phyloP scores from a whole-genome alignment of 2,113 vertebrate genomes.

The Platysternon megacephalum region DNA sequence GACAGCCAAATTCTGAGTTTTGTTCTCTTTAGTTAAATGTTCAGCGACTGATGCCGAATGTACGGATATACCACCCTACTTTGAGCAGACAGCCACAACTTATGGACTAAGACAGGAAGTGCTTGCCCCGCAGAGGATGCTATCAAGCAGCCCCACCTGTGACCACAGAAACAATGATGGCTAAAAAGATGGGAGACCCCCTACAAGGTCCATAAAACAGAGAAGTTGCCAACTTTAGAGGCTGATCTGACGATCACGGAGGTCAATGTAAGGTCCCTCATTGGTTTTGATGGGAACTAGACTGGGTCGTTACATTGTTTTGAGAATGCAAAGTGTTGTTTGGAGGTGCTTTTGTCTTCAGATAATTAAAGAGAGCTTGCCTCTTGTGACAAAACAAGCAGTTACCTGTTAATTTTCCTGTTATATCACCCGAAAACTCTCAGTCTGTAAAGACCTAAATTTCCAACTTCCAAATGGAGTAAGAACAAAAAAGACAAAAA shows the following conservation, averaged over 20 bases:
- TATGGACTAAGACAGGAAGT: neutral
- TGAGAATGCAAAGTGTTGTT: neutral
- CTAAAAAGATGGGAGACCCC: neutral
- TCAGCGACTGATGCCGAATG: neutral
- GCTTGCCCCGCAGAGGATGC: neutral
- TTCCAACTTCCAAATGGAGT: constrained; percentile 28
- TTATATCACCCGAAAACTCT: neutral
- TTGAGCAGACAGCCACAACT: neutral
- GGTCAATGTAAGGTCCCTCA: neutral
- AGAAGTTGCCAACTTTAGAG: neutral
- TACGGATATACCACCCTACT: neutral
- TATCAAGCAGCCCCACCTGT: neutral
- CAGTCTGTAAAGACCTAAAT: neutral
- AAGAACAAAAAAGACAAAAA: no score
- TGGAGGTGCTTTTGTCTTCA: neutral
- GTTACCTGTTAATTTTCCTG: constrained; percentile 17
- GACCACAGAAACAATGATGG: neutral
- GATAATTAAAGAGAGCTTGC: neutral
- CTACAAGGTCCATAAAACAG: neutral
- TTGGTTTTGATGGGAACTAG: neutral
- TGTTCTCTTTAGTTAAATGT: neutral
- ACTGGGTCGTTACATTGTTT: neutral
- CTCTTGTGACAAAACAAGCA: constrained; percentile 27
- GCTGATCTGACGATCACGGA: neutral
- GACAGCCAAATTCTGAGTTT: neutral